Base-by-base conservation (phyloP, 2,797 vertebrate species). In the Clamator glandarius region DNA sequence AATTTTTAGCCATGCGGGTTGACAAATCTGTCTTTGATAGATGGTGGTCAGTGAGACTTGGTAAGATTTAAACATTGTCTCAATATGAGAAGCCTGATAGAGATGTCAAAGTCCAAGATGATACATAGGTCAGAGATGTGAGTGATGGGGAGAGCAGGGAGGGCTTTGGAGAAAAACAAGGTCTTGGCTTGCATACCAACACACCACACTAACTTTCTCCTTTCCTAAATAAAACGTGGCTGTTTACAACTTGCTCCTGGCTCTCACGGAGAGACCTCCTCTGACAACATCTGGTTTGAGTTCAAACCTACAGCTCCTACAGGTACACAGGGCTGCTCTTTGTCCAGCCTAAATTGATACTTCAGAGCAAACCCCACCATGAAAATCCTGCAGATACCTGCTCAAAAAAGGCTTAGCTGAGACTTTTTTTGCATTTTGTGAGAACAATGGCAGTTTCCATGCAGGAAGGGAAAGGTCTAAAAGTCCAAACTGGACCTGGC, bases 201-300 rank as follows among this genome's bases (percentile, higher is more conserved):
- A 31, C 23, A 33, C 7, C 28, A 25, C 23, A 33, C 7, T 28
- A 25, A 9, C 25, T 61, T 28, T n/a, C 36, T 35, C 36, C 54
- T 48, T 35, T 46, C 33, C 48, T 67, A 25, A 13, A 15, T 31
- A 36, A 9, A 8, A 19, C 1, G 0, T 41, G 42, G 35, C 46
- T 1, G 0, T 35, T 85, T 36, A 26, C 44, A 8, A 51, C 42
- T 87, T 1, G 0, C 55, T 50, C 5, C 50, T 35, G 28, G 61
- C 42, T 57, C 35, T 5, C 41, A 10, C 1, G n/a, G n/a, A n/a
- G n/a, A n/a, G n/a, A n/a, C 25, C 39, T 64, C 36, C 64, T 41
- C 33, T 29, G 39, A 19, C 28, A 16, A 18, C 2, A 0, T 28
- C 36, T 62, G n/a, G 8, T 58, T 46, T 52, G 36, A 39, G 33